A percentile compares a stretch with the other conserved stretches of the same genome.
Evolutionary conservation across 2,888 invertebrate genomes (phyloP).

Genomic region (Geophilus truncorum): DNA sequence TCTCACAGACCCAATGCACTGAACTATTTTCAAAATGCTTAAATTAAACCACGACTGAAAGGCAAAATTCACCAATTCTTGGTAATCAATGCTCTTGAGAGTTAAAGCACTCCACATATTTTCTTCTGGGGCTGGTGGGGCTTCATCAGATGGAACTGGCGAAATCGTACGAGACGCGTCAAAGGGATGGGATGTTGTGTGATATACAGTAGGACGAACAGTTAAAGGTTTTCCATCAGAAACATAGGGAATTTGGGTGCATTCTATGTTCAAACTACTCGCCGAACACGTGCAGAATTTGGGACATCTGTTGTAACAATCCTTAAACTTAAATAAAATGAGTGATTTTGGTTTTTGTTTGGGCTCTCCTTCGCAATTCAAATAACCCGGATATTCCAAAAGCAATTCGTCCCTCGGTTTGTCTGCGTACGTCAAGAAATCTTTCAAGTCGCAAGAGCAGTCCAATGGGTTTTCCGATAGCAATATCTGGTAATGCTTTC

Average conservation of each 20-base stretch:
- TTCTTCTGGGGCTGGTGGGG: neutral
- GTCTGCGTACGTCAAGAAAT: conserved; percentile 55
- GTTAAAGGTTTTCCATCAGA: too few species aligned
- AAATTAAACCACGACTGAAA: neutral
- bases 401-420: neutral
- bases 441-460: conserved; percentile 58
- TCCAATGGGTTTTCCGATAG: conserved; percentile 55
- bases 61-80: neutral
- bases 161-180: too few species aligned
- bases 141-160: too few species aligned
- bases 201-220: too few species aligned
- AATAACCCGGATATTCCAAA: conserved; percentile 44
- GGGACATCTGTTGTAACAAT: neutral
- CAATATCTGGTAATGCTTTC: conserved; percentile 47
- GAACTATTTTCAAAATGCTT: neutral
- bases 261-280: neutral
- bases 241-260: neutral
- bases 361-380: conserved; percentile 46
- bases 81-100: neutral
- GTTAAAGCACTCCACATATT: neutral
- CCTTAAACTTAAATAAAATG: neutral
- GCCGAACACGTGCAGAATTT: neutral
- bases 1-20: neutral
- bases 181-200: too few species aligned
- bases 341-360: neutral